Conservation (phyloP, 2,113 vertebrate genomes). For the Burhinus oedicnemus region DNA sequence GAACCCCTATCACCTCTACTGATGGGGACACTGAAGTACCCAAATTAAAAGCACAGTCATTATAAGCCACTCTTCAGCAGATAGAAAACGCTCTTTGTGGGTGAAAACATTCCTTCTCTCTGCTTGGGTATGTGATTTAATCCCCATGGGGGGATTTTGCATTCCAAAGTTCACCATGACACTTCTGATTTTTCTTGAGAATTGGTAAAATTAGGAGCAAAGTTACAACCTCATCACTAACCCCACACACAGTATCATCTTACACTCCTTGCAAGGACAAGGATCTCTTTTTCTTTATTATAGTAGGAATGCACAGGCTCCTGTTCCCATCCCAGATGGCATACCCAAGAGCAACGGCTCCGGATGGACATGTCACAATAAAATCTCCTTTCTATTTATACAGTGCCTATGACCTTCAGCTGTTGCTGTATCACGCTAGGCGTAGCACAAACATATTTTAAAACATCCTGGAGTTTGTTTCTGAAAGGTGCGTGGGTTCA, state of each 20-base stretch:
- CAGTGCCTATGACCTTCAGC: constrained; percentile 33
- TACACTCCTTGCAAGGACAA: background rate
- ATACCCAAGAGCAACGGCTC: constrained; percentile 28
- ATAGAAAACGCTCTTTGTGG: fast-evolving
- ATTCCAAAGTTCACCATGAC: background rate
- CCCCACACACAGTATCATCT: background rate
- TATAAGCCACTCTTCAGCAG: background rate
- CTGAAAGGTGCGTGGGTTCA: background rate
- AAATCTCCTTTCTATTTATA: constrained; percentile 52
- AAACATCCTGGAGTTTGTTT: constrained; percentile 22
- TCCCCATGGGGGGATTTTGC: background rate
- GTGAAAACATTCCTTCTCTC: background rate
- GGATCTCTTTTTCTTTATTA: background rate
- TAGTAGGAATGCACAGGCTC: background rate
- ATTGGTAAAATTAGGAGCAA: background rate
- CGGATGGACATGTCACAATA: constrained; percentile 34
- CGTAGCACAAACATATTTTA: background rate
- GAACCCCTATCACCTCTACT: background rate
- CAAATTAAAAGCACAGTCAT: background rate
- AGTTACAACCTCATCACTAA: fast-evolving
- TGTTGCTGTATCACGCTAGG: background rate
- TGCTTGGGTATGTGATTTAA: background rate
- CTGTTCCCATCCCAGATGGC: constrained; percentile 42
- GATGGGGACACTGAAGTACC: background rate
- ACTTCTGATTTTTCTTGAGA: background rate